Evolutionary conservation across 2,113 vertebrate genomes (phyloP), one percentile per base, ranked within the genome.

Genomic region (Megalops atlanticus): DNA sequence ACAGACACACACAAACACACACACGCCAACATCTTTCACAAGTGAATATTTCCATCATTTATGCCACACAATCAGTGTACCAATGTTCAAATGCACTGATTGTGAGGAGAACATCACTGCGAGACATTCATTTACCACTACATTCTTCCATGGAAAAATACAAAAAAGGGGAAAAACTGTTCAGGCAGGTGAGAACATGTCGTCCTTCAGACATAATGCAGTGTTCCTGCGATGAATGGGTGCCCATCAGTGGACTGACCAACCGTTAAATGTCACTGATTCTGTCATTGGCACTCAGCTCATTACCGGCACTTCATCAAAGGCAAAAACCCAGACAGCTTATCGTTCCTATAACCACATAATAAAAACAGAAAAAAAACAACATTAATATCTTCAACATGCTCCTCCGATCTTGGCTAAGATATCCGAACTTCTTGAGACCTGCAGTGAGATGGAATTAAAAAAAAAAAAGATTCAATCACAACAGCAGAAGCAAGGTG

Each of bases 151-250:
- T 8, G 2, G 18, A 64, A n/a, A 64, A 64, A 64, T 24, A 64
- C 24, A 64, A 64, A 64, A 64, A 64, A 24, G 18, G 8, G 16
- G 18, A 15, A 27, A 64, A 64, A 64, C 2, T 10, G 58, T 64
- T 64, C 58, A 64, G 58, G 8, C 58, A n/a, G n/a, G 18, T n/a
- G 39, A 40, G 21, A 73, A 73, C 71, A 21, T 18, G 18, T 4
- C 21, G 35, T 73, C 71, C 71, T 73, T 73, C 71, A 73, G 71
- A 40, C 35, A 73, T 21, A 40, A 38, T 21, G 24, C 33, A 73
- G 21, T 73, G 71, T 38, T 73, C 38, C 16, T 24, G 71, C 21
- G 39, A 40, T 73, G 15, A 24, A 40, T 8, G 4, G 12, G 71
- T 40, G 71, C 35, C 21, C 64, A 24, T 40, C 21, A 38, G 21